phyloP scores from a whole-genome alignment of 2,113 vertebrate species.

The Nansenia antarctica region DNA sequence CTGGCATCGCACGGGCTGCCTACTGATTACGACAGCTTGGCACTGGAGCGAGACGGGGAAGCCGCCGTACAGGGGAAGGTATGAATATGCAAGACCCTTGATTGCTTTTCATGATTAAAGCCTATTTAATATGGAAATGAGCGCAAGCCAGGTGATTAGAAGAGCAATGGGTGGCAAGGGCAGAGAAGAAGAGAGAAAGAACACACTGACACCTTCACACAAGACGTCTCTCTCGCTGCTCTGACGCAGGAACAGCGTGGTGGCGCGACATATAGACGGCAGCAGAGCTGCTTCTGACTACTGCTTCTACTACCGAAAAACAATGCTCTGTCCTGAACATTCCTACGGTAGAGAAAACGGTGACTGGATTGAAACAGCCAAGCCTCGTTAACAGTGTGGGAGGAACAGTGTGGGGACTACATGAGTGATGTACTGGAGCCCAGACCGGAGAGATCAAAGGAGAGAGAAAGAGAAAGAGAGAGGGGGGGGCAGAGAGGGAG shows the following conservation, averaged over 20 bases:
- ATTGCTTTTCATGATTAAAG: conserved; percentile 99
- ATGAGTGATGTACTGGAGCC: background rate
- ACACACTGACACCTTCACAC: conserved; percentile 44
- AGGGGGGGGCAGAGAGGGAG: conserved; percentile 41
- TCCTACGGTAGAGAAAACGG: background rate
- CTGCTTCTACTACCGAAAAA: background rate
- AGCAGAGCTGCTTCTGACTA: background rate
- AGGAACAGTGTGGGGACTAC: background rate
- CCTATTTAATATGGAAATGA: conserved; percentile 99
- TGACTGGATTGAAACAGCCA: no score
- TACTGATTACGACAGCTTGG: conserved; percentile 95
- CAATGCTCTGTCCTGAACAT: no score
- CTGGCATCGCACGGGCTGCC: conserved; percentile 72
- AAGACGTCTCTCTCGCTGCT: conserved; percentile 7
- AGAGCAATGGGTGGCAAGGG: conserved; percentile 73
- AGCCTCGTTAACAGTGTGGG: background rate
- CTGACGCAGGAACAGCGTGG: conserved; percentile 20
- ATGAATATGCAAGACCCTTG: conserved; percentile 99
- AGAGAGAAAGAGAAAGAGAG: background rate
- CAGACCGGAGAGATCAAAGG: background rate
- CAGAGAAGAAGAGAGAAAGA: conserved; percentile 57
- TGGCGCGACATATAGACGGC: background rate
- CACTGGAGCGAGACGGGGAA: conserved; percentile 99
- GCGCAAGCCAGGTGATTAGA: conserved; percentile 99
- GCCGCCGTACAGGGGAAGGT: conserved; percentile 87